phyloP scores from a whole-genome alignment of 2,888 invertebrate genomes.

The Cyaniris semiargus region DNA sequence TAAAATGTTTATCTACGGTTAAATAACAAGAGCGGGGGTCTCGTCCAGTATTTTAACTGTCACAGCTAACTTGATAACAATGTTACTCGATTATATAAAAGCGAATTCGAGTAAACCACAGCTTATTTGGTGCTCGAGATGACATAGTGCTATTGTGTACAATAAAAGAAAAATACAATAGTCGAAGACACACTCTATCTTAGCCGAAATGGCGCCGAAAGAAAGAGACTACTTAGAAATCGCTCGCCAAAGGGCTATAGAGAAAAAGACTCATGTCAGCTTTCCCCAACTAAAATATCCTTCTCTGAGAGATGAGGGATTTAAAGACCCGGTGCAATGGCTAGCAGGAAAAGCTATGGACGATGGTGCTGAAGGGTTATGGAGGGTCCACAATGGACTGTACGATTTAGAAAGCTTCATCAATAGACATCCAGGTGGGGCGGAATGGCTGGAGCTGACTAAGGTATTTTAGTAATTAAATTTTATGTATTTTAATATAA shows the following conservation, averaged over 20 bases:
- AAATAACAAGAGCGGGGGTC: background rate
- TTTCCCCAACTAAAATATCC: slow-evolving; percentile 79
- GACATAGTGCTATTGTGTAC: slow-evolving; percentile 24
- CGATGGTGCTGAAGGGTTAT: slow-evolving; percentile 88
- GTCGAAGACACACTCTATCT: background rate
- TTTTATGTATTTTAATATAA: background rate
- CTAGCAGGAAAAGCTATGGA: slow-evolving; percentile 82
- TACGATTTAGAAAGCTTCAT: slow-evolving; percentile 93
- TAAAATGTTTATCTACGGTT: background rate
- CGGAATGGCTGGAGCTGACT: slow-evolving; percentile 86
- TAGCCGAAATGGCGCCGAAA: slow-evolving; percentile 52
- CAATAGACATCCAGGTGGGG: slow-evolving; percentile 91
- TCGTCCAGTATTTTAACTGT: background rate
- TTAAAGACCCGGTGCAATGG: slow-evolving; percentile 79
- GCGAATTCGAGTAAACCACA: slow-evolving; percentile 25
- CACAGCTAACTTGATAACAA: slow-evolving; percentile 8
- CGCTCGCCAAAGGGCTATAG: slow-evolving; percentile 54
- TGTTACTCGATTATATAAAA: slow-evolving; percentile 22
- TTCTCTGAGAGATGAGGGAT: slow-evolving; percentile 65
- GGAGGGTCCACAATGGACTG: slow-evolving; percentile 87
- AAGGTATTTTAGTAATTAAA: slow-evolving; percentile 67
- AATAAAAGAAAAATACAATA: slow-evolving; percentile 14
- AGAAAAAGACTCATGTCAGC: slow-evolving; percentile 71
- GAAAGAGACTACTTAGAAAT: slow-evolving; percentile 53
- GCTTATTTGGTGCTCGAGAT: slow-evolving; percentile 14